These are phyloP conservation scores for Lepetodrilus schrolli DNA, from an alignment of 2,888 invertebrate species.

Conservation along the genomic window DNA sequence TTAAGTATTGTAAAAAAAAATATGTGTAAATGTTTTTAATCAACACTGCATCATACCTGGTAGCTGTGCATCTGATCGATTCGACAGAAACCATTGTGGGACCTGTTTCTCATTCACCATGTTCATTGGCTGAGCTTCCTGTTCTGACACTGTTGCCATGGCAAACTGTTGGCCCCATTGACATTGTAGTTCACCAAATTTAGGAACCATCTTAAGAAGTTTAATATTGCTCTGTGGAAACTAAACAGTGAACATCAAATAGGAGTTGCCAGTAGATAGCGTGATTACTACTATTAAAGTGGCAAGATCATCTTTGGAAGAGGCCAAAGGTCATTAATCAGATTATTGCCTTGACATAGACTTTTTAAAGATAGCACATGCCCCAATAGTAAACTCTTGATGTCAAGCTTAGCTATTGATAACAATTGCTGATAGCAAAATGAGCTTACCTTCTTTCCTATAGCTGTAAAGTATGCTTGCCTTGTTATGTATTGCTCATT, in stretches of 20 bases:
- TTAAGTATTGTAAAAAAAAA: no score
- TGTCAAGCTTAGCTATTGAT: no score
- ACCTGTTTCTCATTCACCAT: background rate
- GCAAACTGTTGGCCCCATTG: conserved; percentile 5
- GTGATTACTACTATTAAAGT: no score
- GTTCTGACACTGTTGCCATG: background rate
- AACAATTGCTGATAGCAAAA: no score
- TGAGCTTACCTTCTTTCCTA: conserved; percentile 50
- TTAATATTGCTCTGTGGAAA: background rate
- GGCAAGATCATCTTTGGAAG: no score
- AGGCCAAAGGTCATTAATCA: no score
- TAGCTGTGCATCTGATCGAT: background rate
- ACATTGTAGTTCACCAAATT: background rate
- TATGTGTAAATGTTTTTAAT: no score
- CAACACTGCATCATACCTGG: no score
- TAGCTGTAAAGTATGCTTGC: conserved; percentile 44
- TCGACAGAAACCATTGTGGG: background rate
- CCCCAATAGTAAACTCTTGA: no score
- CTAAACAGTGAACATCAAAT: background rate
- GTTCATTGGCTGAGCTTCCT: background rate
- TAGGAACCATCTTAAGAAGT: background rate
- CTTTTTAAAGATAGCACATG: no score
- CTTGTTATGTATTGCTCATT: conserved; percentile 41
- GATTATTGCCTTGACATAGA: background rate
- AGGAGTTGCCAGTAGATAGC: no score